Conservation (phyloP, 2,888 invertebrate genomes). For the Lottia gigantea region DNA sequence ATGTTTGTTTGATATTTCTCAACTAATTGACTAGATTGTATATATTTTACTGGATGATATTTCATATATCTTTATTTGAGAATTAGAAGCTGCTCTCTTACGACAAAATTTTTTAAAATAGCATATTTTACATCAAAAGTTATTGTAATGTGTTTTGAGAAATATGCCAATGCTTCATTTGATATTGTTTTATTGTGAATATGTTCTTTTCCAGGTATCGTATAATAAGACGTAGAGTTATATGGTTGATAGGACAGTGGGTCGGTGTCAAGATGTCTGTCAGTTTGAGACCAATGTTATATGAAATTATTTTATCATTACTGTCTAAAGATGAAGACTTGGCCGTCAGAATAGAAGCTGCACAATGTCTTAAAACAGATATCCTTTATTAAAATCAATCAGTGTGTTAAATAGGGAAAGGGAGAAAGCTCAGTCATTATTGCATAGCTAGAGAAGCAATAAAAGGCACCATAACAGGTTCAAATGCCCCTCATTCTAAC, state of each 20-base stretch:
- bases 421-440: too few relatives aligned
- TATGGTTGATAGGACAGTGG: constrained; percentile 75
- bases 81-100: too few relatives aligned
- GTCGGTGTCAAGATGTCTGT: constrained; percentile 82
- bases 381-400: constrained; percentile 59
- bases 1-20: neutral
- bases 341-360: constrained; percentile 87
- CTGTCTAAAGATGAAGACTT: constrained; percentile 83
- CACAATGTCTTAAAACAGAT: constrained; percentile 82
- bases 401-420: too few relatives aligned
- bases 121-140: too few relatives aligned
- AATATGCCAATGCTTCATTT: neutral
- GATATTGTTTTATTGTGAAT: neutral
- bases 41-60: too few relatives aligned
- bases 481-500: too few relatives aligned
- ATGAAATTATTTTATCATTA: constrained; percentile 77
- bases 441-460: too few relatives aligned
- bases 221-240: constrained; percentile 63
- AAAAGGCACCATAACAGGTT: too few relatives aligned
- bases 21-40: too few relatives aligned
- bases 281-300: constrained; percentile 83
- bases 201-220: constrained; percentile 52
- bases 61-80: too few relatives aligned
- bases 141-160: too few relatives aligned
- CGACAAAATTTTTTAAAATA: too few relatives aligned